Base-by-base conservation (phyloP, 1,140 invertebrate species). In the Zophobas morio region DNA sequence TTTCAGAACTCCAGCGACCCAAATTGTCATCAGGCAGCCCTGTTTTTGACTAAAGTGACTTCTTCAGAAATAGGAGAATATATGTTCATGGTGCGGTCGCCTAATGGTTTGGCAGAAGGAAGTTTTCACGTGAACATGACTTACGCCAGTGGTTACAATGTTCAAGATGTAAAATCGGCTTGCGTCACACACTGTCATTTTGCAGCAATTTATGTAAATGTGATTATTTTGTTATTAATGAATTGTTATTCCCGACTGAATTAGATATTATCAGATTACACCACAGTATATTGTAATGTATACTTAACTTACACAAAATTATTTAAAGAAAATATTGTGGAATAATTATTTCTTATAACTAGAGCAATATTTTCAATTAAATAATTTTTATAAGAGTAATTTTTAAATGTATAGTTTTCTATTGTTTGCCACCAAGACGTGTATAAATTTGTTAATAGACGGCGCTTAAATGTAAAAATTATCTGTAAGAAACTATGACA, bases 121-220 rank as follows among this genome's bases (percentile, higher is more conserved):
- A 84, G 82, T 35, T 87, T 90, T 49, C 85, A 85, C 74, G 84
- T 90, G n/a, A 90, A 90, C 79, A 88, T 90, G 81, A 89, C 89
- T 1, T 86, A 87, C 76, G 88, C 88, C 6, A 86, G 85, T 56
- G 84, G 84, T 20, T 86, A 85, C 79, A 84, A 82, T 60, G 81
- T 84, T 47, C 80, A 84, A 78, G 81, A 78, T 33, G 72, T 66
- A 35, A 56, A 53, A 75, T 78, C 74, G 74, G 53, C 80, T 36
- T 74, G 46, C 63, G 39, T 42, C 60, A 66, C 33, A 63, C 75
- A 66, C 57, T 6, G 46, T 76, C 72, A 57, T 47, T 80, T 74
- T 74, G 75, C 79, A 78, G 79, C 80, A 81, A 78, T 83, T 80
- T 82, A 84, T 79, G 77, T 84, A 82, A 82, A 83, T 84, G 82